Evolutionary conservation across 1,140 invertebrate species (phyloP), one percentile per base, ranked within the genome.

Genomic region (Sinella curviseta): DNA sequence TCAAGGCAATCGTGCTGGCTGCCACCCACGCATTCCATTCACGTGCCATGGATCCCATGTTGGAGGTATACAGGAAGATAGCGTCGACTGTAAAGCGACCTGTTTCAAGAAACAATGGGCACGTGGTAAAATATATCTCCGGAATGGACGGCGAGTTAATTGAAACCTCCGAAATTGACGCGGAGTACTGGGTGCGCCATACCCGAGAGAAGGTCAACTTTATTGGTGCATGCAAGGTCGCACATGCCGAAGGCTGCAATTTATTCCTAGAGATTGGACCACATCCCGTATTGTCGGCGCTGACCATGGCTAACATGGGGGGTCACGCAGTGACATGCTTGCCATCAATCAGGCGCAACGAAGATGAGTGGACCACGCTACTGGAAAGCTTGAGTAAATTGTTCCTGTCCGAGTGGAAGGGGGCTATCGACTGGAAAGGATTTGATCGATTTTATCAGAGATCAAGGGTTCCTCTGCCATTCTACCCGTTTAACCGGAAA

Each of bases 401-500:
- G 14, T 81, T 73, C 24, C 76, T 78, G 4, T 39, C 60, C 24
- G 80, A 77, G 3, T 60, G 55, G 20, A 57, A 70, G 12, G 80
- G 70, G 12, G 35, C 35, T 4, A 77, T 81, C 20, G 74, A 79
- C 39, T 81, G 80, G 80, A 74, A 36, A 28, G n/a, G 24, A 16
- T 81, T 75, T 39, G 77, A 78, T 28, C n/a, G 55, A 0, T 74
- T 24, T 39, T 80, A 76, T 31, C 0, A 24, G 0, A 1, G 77
- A 31, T 48, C 77, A 4, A 78, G 60, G 35, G 16, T 78, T 3
- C 31, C 30, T n/a, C 55, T 81, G 4, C 80, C 80, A 16, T 55
- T 39, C 0, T 81, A 81, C 35, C 77, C 73, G 14, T 81, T 78
- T 35, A 77, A 81, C 16, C 24, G 78, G 8, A 35, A 60, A 14